phyloP scores from a whole-genome alignment of 2,888 invertebrate species.

The Mythimna ferrago region DNA sequence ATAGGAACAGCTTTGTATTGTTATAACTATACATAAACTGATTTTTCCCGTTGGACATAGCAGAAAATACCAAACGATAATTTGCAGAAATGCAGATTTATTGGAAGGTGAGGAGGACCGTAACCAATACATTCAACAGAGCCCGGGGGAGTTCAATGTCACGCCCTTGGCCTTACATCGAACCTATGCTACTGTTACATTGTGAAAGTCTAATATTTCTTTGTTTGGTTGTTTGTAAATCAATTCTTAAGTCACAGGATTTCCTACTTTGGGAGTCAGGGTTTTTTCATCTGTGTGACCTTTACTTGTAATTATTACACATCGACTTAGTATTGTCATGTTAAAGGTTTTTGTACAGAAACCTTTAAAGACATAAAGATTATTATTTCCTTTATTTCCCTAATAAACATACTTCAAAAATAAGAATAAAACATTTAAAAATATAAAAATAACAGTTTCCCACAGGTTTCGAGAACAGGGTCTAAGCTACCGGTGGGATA shows the following conservation, averaged over 20 bases:
- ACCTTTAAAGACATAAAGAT: no score
- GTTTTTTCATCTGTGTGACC: no score
- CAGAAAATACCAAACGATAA: neutral
- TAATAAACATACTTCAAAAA: no score
- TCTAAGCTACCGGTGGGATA: no score
- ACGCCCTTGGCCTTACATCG: conserved; percentile 2
- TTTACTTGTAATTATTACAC: no score
- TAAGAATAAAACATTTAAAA: no score
- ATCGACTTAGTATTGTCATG: no score
- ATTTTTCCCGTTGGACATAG: neutral
- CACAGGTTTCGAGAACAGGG: no score
- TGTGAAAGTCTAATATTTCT: neutral
- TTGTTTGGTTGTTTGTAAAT: neutral
- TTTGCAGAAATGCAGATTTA: neutral
- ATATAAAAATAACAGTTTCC: no score
- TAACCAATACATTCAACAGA: neutral
- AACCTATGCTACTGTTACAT: neutral
- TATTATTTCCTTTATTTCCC: no score
- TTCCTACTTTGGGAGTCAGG: no score
- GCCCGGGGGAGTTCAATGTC: conserved; percentile 2
- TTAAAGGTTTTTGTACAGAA: no score
- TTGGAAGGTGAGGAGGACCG: neutral
- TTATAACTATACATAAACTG: neutral
- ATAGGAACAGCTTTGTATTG: neutral
- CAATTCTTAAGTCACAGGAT: neutral